Evolutionary conservation across 1,140 invertebrate genomes (phyloP).

Genomic region (Drosophila nikananu): DNA sequence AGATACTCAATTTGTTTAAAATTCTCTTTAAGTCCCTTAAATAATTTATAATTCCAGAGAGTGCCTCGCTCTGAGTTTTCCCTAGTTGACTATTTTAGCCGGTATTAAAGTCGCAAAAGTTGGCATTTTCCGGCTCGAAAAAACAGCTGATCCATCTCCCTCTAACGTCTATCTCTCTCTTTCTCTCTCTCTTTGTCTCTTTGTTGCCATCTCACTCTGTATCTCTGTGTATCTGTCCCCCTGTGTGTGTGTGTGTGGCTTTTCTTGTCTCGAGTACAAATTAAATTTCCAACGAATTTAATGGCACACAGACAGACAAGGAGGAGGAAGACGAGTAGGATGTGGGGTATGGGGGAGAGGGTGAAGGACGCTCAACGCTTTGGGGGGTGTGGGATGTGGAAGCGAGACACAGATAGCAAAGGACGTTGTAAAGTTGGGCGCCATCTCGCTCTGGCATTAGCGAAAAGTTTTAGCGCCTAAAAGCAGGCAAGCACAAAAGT

Average conservation of each 20-base stretch:
- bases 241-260: slow-evolving; percentile 30
- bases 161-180: neutral
- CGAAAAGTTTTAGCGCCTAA: slow-evolving; percentile 40
- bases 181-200: neutral
- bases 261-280: slow-evolving; percentile 68
- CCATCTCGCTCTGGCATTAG: slow-evolving; percentile 20
- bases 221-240: slow-evolving; percentile 14
- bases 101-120: slow-evolving; percentile 29
- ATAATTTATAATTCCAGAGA: neutral
- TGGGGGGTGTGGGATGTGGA: neutral
- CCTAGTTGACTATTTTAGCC: slow-evolving; percentile 20
- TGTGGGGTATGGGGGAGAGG: neutral
- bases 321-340: neutral
- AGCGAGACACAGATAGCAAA: slow-evolving; percentile 38
- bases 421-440: slow-evolving; percentile 37
- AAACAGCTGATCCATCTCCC: slow-evolving; percentile 42
- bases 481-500: slow-evolving; percentile 35
- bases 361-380: slow-evolving; percentile 4
- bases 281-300: slow-evolving; percentile 77
- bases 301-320: slow-evolving; percentile 66
- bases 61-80: neutral
- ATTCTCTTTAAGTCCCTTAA: neutral
- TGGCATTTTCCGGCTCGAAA: slow-evolving; percentile 30
- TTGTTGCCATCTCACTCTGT: neutral
- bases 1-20: neutral